Evolutionary conservation across 2,888 invertebrate genomes (phyloP).

Genomic region (Drosophila putrida): DNA sequence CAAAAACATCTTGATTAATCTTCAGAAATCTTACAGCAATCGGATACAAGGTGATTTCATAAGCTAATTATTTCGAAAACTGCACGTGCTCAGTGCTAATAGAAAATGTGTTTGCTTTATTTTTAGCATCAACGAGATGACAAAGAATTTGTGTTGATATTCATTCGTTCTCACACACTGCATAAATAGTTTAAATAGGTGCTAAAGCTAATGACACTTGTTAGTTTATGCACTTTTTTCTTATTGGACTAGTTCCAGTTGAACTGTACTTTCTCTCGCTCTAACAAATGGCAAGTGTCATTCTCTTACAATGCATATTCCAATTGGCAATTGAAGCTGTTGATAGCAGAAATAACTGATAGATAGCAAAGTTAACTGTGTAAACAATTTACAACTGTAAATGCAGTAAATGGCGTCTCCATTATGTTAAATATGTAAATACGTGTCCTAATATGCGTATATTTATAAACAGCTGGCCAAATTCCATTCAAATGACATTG

Average conservation of each 20-base stretch:
- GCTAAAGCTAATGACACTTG: conserved; percentile 25
- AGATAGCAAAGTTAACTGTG: conserved; percentile 22
- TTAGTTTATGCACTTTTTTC: neutral
- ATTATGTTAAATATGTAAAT: conserved; percentile 11
- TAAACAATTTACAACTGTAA: conserved; percentile 14
- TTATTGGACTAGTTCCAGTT: conserved; percentile 7
- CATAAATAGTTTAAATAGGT: conserved; percentile 20
- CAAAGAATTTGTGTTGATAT: conserved; percentile 44
- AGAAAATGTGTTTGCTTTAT: conserved; percentile 44
- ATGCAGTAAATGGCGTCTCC: conserved; percentile 6
- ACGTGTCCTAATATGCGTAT: conserved; percentile 40
- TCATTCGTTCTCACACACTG: conserved; percentile 20
- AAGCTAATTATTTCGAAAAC: conserved; percentile 33
- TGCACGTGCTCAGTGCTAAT: conserved; percentile 29
- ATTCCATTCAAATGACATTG: conserved; percentile 55
- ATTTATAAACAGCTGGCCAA: conserved; percentile 45
- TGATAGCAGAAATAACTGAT: conserved; percentile 37
- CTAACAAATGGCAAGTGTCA: conserved; percentile 31
- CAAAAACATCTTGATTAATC: conserved; percentile 8
- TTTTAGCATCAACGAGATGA: conserved; percentile 50
- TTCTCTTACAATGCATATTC: conserved; percentile 31
- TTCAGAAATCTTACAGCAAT: too few species aligned
- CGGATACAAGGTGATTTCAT: conserved; percentile 32
- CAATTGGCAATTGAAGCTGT: conserved; percentile 28
- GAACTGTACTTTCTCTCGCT: conserved; percentile 18